These are phyloP conservation scores for Agrochola litura DNA, from an alignment of 2,888 invertebrate genomes.

Conservation along the genomic window DNA sequence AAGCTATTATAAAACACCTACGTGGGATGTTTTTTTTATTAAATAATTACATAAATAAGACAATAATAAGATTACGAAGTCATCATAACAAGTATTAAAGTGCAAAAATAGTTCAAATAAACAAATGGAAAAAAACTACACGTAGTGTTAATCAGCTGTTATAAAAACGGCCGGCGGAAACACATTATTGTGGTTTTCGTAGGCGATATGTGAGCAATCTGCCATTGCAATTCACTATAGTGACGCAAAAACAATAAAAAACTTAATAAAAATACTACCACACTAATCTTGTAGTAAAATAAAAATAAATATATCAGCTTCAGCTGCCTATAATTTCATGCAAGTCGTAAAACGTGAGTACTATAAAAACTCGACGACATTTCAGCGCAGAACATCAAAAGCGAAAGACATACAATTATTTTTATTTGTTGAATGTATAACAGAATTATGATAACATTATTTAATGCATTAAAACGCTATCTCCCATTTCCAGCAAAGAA, in stretches of 20 bases:
- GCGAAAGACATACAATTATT: constrained; percentile 30
- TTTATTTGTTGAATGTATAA: constrained; percentile 26
- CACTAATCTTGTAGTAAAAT: constrained; percentile 14
- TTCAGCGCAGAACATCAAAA: constrained; percentile 52
- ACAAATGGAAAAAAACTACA: constrained; percentile 13
- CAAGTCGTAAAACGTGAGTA: constrained; percentile 37
- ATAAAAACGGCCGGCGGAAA: constrained; percentile 20
- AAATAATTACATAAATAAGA: background rate
- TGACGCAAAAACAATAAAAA: constrained; percentile 6
- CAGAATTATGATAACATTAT: constrained; percentile 14
- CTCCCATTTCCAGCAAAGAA: background rate
- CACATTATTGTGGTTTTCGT: constrained; percentile 49
- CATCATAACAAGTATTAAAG: background rate
- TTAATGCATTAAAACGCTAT: constrained; percentile 25
- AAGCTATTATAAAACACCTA: background rate
- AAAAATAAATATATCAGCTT: constrained; percentile 11
- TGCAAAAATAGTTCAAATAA: constrained; percentile 3
- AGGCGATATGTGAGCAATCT: constrained; percentile 23
- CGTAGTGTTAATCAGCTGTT: constrained; percentile 17
- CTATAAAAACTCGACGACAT: constrained; percentile 36
- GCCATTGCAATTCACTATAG: constrained; percentile 9
- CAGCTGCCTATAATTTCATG: constrained; percentile 52
- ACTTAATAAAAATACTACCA: constrained; percentile 25
- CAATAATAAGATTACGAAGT: constrained; percentile 2
- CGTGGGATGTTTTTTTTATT: background rate